Evolutionary conservation across 2,113 vertebrate genomes (phyloP).

Genomic region (Chloropsis hardwickii): DNA sequence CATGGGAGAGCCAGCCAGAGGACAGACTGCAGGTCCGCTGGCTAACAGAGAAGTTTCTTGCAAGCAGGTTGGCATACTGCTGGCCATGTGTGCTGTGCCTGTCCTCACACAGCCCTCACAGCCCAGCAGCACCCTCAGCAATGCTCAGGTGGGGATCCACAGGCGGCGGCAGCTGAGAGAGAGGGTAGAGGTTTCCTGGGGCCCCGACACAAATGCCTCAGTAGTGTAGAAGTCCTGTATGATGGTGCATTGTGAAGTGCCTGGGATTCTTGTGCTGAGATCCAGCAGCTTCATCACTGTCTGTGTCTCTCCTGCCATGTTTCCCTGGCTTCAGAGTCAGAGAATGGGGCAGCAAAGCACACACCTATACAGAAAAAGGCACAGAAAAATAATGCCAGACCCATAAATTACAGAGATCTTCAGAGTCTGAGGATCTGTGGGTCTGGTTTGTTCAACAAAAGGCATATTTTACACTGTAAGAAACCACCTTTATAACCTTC

Average conservation of each 20-base stretch:
- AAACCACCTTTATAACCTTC: neutral
- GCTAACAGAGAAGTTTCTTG: neutral
- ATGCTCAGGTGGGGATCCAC: neutral
- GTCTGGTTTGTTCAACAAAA: neutral
- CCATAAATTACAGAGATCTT: neutral
- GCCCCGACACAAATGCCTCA: neutral
- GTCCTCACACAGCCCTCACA: neutral
- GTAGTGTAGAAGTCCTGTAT: neutral
- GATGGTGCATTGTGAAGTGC: rapidly evolving
- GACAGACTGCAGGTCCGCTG: neutral
- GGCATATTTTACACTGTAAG: neutral
- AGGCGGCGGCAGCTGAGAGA: neutral
- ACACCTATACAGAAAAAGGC: neutral
- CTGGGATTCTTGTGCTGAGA: neutral
- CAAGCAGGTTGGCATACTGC: rapidly evolving
- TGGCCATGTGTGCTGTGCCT: rapidly evolving
- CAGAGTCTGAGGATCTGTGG: neutral
- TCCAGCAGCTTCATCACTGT: neutral
- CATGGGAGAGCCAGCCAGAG: neutral
- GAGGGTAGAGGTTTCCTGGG: neutral
- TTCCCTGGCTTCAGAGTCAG: neutral
- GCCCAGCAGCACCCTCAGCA: rapidly evolving
- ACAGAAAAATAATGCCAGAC: neutral
- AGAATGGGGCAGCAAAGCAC: neutral
- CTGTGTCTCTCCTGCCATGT: rapidly evolving